phyloP scores from a whole-genome alignment of 2,888 invertebrate species.

The Drosophila hamatofila region DNA sequence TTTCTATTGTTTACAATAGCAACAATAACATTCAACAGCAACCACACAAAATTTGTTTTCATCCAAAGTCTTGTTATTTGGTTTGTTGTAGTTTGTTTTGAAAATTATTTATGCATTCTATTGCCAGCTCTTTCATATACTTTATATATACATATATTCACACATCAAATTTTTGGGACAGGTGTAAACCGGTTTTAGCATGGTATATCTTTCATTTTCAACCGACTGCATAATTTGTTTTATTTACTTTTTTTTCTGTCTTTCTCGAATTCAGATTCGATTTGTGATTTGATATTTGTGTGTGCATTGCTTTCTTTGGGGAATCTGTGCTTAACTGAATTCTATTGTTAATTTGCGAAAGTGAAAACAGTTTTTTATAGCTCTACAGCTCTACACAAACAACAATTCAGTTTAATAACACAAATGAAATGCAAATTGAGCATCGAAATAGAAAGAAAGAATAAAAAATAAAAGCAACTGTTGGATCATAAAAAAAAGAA shows the following conservation, averaged over 20 bases:
- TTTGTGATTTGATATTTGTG: slow-evolving; percentile 29
- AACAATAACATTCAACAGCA: slow-evolving; percentile 34
- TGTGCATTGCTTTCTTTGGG: slow-evolving; percentile 38
- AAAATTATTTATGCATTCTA: slow-evolving; percentile 73
- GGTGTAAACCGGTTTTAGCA: slow-evolving; percentile 66
- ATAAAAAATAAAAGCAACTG: slow-evolving; percentile 27
- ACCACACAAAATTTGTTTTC: slow-evolving; percentile 26
- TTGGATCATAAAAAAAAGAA: slow-evolving; percentile 44
- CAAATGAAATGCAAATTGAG: slow-evolving; percentile 62
- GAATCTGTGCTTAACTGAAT: slow-evolving; percentile 26
- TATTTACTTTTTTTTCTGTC: slow-evolving; percentile 1
- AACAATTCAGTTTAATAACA: slow-evolving; percentile 29
- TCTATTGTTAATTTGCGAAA: slow-evolving; percentile 72
- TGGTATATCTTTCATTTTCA: slow-evolving; percentile 21
- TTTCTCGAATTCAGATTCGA: slow-evolving; percentile 10
- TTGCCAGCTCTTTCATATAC: slow-evolving; percentile 62
- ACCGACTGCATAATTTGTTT: slow-evolving; percentile 45
- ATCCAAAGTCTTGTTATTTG: slow-evolving; percentile 26
- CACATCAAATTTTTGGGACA: slow-evolving; percentile 35
- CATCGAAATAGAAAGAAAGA: slow-evolving; percentile 16
- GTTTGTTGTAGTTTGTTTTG: slow-evolving; percentile 42
- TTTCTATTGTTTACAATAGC: slow-evolving; percentile 58
- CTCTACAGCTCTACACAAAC: slow-evolving; percentile 16
- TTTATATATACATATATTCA: slow-evolving; percentile 9
- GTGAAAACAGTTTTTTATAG: slow-evolving; percentile 67